phyloP scores from a whole-genome alignment of 1,140 invertebrate genomes.

The Thaumatotibia leucotreta region DNA sequence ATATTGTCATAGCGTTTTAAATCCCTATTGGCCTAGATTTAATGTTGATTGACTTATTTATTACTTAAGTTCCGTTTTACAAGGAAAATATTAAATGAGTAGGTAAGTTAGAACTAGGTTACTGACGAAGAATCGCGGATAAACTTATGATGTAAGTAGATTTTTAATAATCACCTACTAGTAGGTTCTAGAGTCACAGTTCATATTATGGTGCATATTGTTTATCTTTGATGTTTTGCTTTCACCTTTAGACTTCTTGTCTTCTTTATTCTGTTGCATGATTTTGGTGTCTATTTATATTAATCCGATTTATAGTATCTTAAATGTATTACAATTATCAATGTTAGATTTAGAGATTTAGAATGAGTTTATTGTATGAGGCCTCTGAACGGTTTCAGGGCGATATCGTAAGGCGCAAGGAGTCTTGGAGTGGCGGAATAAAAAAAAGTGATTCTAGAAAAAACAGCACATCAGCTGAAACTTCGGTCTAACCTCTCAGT shows the following conservation, averaged over 20 bases:
- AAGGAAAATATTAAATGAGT: neutral
- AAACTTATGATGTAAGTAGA: constrained; percentile 15
- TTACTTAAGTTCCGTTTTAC: neutral
- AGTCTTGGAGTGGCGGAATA: constrained; percentile 55
- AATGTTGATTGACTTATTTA: neutral
- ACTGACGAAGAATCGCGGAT: neutral
- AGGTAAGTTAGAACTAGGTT: neutral
- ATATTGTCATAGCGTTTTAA: neutral
- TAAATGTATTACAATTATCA: neutral
- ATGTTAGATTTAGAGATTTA: neutral
- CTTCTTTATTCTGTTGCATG: constrained; percentile 24
- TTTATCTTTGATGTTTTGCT: neutral
- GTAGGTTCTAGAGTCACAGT: neutral
- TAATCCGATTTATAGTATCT: neutral
- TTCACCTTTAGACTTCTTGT: neutral
- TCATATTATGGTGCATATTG: neutral
- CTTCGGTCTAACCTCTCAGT: constrained; percentile 52
- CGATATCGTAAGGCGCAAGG: constrained; percentile 55
- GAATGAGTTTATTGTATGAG: neutral
- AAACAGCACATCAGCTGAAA: constrained; percentile 57
- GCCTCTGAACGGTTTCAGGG: constrained; percentile 43
- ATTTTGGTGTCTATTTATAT: constrained; percentile 21
- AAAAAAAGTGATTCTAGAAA: constrained; percentile 54
- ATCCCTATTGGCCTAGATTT: neutral
- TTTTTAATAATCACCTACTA: neutral